A percentile compares a stretch with the other conserved stretches of the same genome.
Evolutionary conservation across 2,797 vertebrate species (phyloP).

Genomic region (Labroides dimidiatus): DNA sequence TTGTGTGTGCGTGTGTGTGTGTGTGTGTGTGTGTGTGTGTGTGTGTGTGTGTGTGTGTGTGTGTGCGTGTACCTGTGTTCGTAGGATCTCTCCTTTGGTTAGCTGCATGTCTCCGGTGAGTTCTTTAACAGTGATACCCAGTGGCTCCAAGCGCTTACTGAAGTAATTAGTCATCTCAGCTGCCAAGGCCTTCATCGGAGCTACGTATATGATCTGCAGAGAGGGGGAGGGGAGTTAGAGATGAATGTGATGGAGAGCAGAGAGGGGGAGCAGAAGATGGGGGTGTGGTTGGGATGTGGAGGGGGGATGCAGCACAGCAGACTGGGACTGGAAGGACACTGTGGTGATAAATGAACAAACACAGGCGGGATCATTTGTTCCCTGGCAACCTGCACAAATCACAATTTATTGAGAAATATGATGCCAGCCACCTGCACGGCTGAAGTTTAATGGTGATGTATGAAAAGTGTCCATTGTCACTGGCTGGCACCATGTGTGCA

Average conservation of each 20-base stretch:
- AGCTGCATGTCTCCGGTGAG: constrained; percentile 99
- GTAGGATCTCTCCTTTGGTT: constrained; percentile 94
- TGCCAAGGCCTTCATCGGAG: constrained; percentile 99
- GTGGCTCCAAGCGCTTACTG: constrained; percentile 94
- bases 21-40: constrained; percentile 66
- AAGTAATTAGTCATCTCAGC: constrained; percentile 99
- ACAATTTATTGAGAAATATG: constrained; percentile 90
- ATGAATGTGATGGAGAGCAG: constrained; percentile 22
- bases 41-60: not conserved
- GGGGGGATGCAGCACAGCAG: not conserved
- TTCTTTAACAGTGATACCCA: constrained; percentile 94
- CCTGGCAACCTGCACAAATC: constrained; percentile 87
- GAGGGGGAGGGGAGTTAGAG: constrained; percentile 15
- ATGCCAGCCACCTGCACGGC: constrained; percentile 78
- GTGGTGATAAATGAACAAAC: constrained; percentile 89
- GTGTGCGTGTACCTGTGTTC: constrained; percentile 69
- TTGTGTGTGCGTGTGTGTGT: not conserved
- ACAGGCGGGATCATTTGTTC: constrained; percentile 83
- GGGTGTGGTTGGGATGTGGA: not conserved
- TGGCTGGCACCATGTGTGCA: constrained; percentile 55
- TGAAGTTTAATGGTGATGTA: constrained; percentile 89
- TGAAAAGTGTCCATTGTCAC: constrained; percentile 85
- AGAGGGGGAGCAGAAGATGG: constrained; percentile 21
- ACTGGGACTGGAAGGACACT: constrained; percentile 77
- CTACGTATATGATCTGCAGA: constrained; percentile 95